Conservation (phyloP, 2,888 invertebrate genomes). For the Nemotelus pantherinus region DNA sequence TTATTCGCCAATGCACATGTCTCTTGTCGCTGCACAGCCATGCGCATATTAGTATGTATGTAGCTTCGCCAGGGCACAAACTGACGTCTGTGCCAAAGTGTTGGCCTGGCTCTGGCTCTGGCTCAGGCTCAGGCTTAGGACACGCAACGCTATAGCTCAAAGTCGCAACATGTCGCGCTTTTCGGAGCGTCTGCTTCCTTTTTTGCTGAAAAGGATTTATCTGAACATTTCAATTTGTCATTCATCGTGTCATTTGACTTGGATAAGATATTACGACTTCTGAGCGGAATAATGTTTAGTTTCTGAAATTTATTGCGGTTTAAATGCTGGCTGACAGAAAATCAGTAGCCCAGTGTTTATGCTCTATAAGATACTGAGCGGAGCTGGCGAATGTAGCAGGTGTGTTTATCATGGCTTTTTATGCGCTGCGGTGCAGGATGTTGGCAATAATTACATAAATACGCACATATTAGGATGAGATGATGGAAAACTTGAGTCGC, state of each 20-base stretch:
- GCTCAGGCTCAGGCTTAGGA: too few species aligned
- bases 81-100: too few species aligned
- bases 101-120: too few species aligned
- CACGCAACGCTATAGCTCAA: too few species aligned
- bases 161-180: background rate
- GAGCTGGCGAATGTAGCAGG: conserved; percentile 13
- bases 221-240: conserved; percentile 41
- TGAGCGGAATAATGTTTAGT: conserved; percentile 17
- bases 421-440: background rate
- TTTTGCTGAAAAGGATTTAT: conserved; percentile 32
- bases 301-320: conserved; percentile 32
- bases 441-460: background rate
- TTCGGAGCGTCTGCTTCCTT: conserved; percentile 16
- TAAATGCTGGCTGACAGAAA: conserved; percentile 32
- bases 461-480: too few species aligned
- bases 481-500: too few species aligned
- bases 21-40: background rate
- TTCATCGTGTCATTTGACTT: conserved; percentile 35
- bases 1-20: conserved; percentile 24
- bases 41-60: background rate
- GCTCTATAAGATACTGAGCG: background rate
- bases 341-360: conserved; percentile 29
- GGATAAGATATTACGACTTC: conserved; percentile 36
- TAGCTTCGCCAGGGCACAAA: too few species aligned
- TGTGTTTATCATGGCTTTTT: conserved; percentile 10